Base-by-base conservation (phyloP, 2,888 invertebrate genomes). In the Blomia tropicalis region DNA sequence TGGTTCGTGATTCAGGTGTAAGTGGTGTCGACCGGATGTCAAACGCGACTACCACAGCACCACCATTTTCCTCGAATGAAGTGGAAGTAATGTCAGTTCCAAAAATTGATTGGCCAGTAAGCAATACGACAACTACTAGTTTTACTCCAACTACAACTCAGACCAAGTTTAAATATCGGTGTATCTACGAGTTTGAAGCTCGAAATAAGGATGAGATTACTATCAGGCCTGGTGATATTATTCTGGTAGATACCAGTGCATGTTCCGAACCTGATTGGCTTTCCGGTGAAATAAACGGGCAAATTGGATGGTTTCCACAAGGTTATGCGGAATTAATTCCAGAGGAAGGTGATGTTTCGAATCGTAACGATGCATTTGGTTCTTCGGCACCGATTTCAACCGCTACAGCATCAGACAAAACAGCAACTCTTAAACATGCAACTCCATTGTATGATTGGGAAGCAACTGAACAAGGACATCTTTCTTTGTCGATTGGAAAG, bases 221-320 rank as follows among this genome's bases (percentile, higher is more conserved):
- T 23, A 83, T 96, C 70, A 84, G 86, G 73, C 89, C 92, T 0
- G 96, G 95, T 0, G 96, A 96, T 73, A 81, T 89, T 72, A 87
- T 98, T 64, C 77, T 81, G 75, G 85, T 59, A 2, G 53, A 63
- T 22, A 60, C 63, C 11, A 54, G 53, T 27, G 59, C 60, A 5
- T 85, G 83, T 68, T 86, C 90, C 0, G 96, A 96, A 72, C 92
- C 92, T 0, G 96, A 95, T n/a, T 98, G 96, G 93, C 77, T 88
- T 70, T 88, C 90, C 68, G 96, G 96, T 0, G 85, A 87, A 70
- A 83, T 90, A 31, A 80, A 87, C 71, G 93, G 91, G 2, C 83
- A 85, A 66, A 84, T 85, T 0, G 95, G 95, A 1, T 93, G 92
- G 91, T 95, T 95, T 77, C 95, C 95, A 0, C 90, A 92, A 73